Conservation (phyloP, 2,888 invertebrate species). For the Ormyrus labotus region DNA sequence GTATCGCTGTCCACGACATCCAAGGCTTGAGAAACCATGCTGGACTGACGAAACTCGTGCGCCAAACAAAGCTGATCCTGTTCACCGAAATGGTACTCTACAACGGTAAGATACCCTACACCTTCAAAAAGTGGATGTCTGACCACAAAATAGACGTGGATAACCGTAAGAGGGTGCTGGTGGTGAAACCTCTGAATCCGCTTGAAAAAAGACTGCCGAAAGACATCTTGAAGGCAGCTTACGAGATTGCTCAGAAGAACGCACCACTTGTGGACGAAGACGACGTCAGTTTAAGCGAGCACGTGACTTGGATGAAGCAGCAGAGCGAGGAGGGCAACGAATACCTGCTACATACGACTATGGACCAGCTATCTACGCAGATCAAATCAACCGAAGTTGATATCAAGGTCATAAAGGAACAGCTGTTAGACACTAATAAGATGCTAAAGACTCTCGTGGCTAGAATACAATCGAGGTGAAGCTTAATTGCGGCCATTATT, state of each 20-base stretch:
- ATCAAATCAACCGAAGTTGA: conserved; percentile 67
- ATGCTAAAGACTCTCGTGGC: conserved; percentile 66
- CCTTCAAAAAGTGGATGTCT: conserved; percentile 73
- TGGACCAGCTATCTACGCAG: conserved; percentile 65
- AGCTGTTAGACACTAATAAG: conserved; percentile 68
- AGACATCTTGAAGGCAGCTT: conserved; percentile 75
- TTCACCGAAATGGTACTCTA: conserved; percentile 76
- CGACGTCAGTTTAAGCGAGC: conserved; percentile 61
- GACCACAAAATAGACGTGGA: conserved; percentile 74
- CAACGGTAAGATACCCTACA: conserved; percentile 73
- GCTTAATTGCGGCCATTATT: neutral
- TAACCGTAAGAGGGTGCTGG: conserved; percentile 74
- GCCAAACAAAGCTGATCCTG: conserved; percentile 76
- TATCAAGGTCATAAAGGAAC: conserved; percentile 66
- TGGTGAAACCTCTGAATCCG: conserved; percentile 76
- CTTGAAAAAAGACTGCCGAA: conserved; percentile 75
- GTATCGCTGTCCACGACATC: conserved; percentile 75
- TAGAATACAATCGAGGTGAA: conserved; percentile 52
- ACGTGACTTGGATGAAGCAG: conserved; percentile 64
- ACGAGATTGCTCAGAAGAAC: conserved; percentile 75
- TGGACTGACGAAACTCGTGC: conserved; percentile 75
- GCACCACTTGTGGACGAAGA: conserved; percentile 64
- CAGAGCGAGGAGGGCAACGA: conserved; percentile 63
- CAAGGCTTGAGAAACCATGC: conserved; percentile 77
- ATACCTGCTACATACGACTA: conserved; percentile 59